Percentiles rank a stretch among this genome's conserved stretches.
phyloP scores from a whole-genome alignment of 1,140 invertebrate genomes.

The Arctopsyche grandis region DNA sequence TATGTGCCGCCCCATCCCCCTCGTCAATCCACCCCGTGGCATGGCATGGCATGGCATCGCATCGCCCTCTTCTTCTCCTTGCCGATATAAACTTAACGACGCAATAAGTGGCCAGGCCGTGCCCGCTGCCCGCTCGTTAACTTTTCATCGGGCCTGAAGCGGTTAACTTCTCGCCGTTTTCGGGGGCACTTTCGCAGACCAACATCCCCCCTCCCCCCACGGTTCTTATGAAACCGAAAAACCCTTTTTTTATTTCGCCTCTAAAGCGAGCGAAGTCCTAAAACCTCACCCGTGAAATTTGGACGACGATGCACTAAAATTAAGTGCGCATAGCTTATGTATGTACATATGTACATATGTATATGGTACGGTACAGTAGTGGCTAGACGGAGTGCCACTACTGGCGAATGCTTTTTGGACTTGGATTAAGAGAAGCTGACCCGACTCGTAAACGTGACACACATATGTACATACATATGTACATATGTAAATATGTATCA shows the following conservation, averaged over 20 bases:
- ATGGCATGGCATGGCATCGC: not conserved
- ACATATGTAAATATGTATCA: no score
- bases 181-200: not conserved
- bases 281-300: slow-evolving; percentile 4
- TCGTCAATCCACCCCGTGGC: not conserved
- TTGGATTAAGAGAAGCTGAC: no score
- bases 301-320: not conserved
- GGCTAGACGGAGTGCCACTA: not conserved
- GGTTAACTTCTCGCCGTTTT: slow-evolving; percentile 27
- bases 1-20: slow-evolving; percentile 26
- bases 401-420: not conserved
- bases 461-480: no score
- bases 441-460: no score
- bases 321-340: not conserved
- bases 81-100: slow-evolving; percentile 45
- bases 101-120: slow-evolving; percentile 42
- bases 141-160: slow-evolving; percentile 32
- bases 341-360: not conserved
- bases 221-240: not conserved
- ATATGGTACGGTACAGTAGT: not conserved
- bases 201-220: not conserved
- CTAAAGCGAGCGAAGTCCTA: not conserved
- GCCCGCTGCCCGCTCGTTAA: slow-evolving; percentile 40
- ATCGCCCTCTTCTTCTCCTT: not conserved
- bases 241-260: slow-evolving; percentile 11